Percentiles rank a stretch among this genome's conserved stretches.
Conservation (phyloP, 2,797 vertebrate species). For the Hirundo rustica region DNA sequence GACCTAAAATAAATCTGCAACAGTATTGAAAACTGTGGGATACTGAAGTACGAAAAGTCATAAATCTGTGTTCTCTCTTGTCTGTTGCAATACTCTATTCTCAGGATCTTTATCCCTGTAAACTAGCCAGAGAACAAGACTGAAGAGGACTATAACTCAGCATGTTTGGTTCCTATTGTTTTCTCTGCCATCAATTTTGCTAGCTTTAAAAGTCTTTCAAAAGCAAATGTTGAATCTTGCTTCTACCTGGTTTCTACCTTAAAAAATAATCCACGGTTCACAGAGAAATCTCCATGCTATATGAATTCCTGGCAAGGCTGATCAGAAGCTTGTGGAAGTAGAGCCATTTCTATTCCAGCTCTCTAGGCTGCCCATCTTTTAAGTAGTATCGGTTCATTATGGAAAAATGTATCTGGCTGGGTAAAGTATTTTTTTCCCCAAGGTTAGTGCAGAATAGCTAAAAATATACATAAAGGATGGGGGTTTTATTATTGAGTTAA, state of each 20-base stretch:
- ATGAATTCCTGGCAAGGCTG: neutral
- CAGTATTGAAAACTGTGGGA: neutral
- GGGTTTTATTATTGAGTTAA: neutral
- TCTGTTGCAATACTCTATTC: neutral
- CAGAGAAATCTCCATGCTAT: neutral
- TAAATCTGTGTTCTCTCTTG: neutral
- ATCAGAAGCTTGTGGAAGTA: neutral
- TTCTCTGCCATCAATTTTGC: neutral
- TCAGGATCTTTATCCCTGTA: neutral
- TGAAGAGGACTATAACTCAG: neutral
- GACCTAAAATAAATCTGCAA: constrained; percentile 27
- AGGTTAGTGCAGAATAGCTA: neutral
- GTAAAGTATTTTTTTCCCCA: neutral
- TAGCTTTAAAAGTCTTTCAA: constrained; percentile 5
- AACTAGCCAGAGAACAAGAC: neutral
- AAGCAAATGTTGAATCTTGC: neutral
- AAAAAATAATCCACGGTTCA: neutral
- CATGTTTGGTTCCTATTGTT: neutral
- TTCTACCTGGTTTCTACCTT: neutral
- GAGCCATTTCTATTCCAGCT: neutral
- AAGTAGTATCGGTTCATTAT: neutral
- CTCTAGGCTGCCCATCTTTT: neutral
- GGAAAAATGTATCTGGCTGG: neutral
- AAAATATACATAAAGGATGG: neutral
- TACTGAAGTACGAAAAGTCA: neutral